Percentiles rank a stretch among this genome's conserved stretches.
Conservation (phyloP, 2,888 invertebrate genomes). For the Pseudococcus longispinus region DNA sequence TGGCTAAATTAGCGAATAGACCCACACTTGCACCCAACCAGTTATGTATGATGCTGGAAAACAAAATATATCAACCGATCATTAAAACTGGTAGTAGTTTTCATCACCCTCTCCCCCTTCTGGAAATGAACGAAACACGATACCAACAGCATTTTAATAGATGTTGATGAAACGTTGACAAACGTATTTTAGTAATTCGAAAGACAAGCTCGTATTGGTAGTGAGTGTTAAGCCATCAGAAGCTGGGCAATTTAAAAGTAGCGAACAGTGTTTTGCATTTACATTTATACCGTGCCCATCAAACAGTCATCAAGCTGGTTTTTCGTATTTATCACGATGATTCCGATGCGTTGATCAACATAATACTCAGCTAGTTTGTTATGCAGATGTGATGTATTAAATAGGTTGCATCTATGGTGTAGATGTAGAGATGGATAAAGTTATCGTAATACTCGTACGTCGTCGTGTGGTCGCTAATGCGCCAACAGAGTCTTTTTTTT, state of each 20-base stretch:
- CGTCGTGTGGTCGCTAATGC: neutral
- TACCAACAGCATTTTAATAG: neutral
- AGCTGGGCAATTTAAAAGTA: neutral
- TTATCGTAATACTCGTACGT: conserved; percentile 15
- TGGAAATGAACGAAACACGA: neutral
- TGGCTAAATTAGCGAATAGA: too few species aligned
- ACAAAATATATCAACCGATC: neutral
- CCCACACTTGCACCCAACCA: too few species aligned
- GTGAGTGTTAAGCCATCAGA: neutral
- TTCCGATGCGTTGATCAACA: neutral
- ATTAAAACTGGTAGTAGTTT: neutral
- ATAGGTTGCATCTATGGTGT: conserved; percentile 2
- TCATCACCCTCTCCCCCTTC: neutral
- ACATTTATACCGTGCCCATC: neutral
- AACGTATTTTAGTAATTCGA: neutral
- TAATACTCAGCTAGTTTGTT: neutral
- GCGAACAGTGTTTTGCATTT: neutral
- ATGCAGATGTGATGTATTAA: neutral
- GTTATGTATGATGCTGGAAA: too few species aligned
- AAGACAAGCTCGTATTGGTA: neutral
- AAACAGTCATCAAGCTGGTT: conserved; percentile 29
- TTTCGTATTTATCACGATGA: neutral
- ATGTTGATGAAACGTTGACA: neutral
- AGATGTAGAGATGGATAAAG: neutral
- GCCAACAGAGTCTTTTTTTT: neutral